phyloP scores from a whole-genome alignment of 2,888 invertebrate species.

The Diloba caeruleocephala region DNA sequence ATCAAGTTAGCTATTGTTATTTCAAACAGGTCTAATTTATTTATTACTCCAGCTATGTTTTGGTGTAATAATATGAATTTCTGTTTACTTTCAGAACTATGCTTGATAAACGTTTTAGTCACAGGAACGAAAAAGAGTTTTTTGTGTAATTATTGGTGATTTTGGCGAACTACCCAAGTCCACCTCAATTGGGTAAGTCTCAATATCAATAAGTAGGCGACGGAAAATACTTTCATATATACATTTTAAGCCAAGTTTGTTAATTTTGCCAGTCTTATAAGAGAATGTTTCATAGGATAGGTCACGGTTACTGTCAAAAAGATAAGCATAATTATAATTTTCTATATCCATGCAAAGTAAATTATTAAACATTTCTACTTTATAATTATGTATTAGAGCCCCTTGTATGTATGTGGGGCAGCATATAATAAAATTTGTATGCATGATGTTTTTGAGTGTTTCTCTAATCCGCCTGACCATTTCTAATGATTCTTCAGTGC shows the following conservation, averaged over 20 bases:
- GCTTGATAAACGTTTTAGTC: too few species aligned
- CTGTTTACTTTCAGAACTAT: background rate
- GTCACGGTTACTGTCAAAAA: conserved; percentile 15
- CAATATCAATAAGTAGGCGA: conserved; percentile 1
- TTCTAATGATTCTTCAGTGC: background rate
- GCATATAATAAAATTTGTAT: conserved; percentile 17
- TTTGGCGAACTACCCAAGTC: too few species aligned
- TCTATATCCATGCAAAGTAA: conserved; percentile 16
- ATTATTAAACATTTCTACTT: conserved; percentile 20
- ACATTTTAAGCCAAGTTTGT: conserved; percentile 1
- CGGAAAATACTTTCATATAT: background rate
- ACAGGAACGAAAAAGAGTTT: too few species aligned
- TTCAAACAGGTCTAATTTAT: background rate
- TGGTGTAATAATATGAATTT: background rate
- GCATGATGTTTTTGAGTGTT: background rate
- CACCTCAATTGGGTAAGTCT: background rate
- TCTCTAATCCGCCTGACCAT: conserved; percentile 2
- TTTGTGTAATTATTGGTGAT: too few species aligned
- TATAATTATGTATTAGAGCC: too few species aligned
- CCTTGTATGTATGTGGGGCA: conserved; percentile 14
- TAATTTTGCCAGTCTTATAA: conserved; percentile 10
- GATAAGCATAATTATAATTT: conserved; percentile 14
- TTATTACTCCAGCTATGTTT: conserved; percentile 1
- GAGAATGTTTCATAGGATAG: conserved; percentile 13
- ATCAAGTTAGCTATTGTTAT: background rate